phyloP scores from a whole-genome alignment of 2,888 invertebrate genomes.

The Drosophila pseudotalamancana region DNA sequence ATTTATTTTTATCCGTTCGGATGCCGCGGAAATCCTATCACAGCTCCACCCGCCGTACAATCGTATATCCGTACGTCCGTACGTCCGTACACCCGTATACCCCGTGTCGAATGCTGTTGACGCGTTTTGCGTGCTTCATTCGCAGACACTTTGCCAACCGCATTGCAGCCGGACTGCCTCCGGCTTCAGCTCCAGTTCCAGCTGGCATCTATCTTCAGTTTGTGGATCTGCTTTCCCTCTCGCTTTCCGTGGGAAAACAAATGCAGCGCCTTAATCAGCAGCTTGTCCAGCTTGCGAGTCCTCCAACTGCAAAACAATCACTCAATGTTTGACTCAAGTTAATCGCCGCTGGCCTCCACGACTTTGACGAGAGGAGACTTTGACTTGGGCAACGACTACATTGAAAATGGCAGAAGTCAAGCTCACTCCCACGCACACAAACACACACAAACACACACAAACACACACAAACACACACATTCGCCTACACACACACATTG shows the following conservation, averaged over 20 bases:
- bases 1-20: slow-evolving; percentile 79
- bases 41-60: slow-evolving; percentile 28
- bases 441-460: slow-evolving; percentile 7
- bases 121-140: slow-evolving; percentile 38
- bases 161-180: slow-evolving; percentile 44
- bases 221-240: background rate
- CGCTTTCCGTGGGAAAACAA: slow-evolving; percentile 51
- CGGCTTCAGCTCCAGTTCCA: slow-evolving; percentile 10
- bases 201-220: slow-evolving; percentile 3
- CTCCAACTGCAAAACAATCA: slow-evolving; percentile 70
- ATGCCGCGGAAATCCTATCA: slow-evolving; percentile 77
- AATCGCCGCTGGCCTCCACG: slow-evolving; percentile 74
- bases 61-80: too few species aligned
- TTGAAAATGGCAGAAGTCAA: slow-evolving; percentile 1
- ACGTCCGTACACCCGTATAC: background rate
- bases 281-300: slow-evolving; percentile 19
- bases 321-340: slow-evolving; percentile 78
- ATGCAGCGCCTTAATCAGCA: slow-evolving; percentile 69
- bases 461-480: slow-evolving; percentile 6
- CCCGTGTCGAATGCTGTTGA: slow-evolving; percentile 26
- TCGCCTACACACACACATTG: slow-evolving; percentile 11
- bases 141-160: slow-evolving; percentile 36
- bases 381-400: slow-evolving; percentile 31
- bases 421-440: background rate
- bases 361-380: slow-evolving; percentile 54